Evolutionary conservation across 2,113 vertebrate species (phyloP), one percentile per base, ranked within the genome.

Genomic region (Microcebus murinus): DNA sequence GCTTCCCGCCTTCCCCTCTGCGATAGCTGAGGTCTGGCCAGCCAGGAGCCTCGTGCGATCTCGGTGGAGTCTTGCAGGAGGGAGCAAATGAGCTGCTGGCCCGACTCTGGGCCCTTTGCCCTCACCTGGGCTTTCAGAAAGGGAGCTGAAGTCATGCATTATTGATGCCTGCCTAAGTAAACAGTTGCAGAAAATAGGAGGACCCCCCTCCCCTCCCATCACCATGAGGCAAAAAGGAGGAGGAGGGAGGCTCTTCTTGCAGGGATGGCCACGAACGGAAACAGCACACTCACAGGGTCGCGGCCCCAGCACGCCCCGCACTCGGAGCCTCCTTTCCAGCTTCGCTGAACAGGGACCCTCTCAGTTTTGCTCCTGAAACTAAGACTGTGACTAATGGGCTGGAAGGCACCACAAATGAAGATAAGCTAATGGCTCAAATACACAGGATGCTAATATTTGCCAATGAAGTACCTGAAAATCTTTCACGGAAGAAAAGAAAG

Each of bases 101-200:
- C 79, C n/a, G 71, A 94, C 76, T 55, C 67, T 59, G 76, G 67
- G 95, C 95, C 97, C 93, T 79, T 73, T 73, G 94, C 94, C 97
- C 96, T 98, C 88, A 97, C 94, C 96, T 96, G 96, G 80, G 90
- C 97, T 97, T 96, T 88, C 94, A 92, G 93, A 55, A 87, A 87
- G 85, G 93, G 84, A 76, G 81, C 81, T 14, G 18, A 25, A 45
- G 39, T 39, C 81, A 81, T 98, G 94, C 96, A 96, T 96, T 91
- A 97, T 96, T 96, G 92, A 95, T 97, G 91, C 65, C 74, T 8
- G 57, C 59, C 87, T 94, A 87, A 96, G 96, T 95, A 61, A 85
- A 81, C 1, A 25, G 74, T 70, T 88, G 61, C 65, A 90, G 92
- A 95, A 94, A 80, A 71, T n/a, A 61, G 39, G 87, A 84, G 92